A percentile compares a stretch with the other conserved stretches of the same genome.
Conservation (phyloP, 2,113 vertebrate species). For the zebrafish (Danio rerio) region DNA sequence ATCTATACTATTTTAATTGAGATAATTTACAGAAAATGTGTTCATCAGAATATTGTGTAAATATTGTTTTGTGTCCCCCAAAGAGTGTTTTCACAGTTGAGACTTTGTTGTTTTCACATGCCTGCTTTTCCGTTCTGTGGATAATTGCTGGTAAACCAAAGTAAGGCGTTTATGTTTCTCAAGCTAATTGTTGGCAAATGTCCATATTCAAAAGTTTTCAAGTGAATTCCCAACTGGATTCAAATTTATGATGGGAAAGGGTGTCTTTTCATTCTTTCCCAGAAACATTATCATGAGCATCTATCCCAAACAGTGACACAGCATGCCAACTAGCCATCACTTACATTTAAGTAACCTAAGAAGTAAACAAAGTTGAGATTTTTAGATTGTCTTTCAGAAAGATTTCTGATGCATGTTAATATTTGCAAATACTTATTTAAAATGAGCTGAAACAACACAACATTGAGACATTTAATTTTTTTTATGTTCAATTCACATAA, state of each 20-base stretch:
- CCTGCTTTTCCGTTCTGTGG: background rate
- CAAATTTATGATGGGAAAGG: slow-evolving; percentile 29
- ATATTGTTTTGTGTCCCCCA: slow-evolving; percentile 26
- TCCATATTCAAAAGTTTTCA: slow-evolving; percentile 29
- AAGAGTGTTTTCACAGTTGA: background rate
- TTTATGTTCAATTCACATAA: too few relatives aligned
- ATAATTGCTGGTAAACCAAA: background rate
- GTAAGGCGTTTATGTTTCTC: background rate
- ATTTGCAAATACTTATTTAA: too few relatives aligned
- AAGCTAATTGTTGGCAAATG: slow-evolving; percentile 34
- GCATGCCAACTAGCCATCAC: background rate
- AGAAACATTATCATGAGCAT: slow-evolving; percentile 26
- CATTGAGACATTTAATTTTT: too few relatives aligned
- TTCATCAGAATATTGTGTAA: background rate
- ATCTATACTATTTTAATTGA: background rate
- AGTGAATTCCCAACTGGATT: slow-evolving; percentile 31
- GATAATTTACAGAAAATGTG: background rate
- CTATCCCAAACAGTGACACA: background rate
- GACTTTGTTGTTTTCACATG: background rate
- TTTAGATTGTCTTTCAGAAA: background rate
- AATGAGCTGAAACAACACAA: too few relatives aligned
- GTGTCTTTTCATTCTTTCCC: slow-evolving; percentile 35
- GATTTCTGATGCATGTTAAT: background rate
- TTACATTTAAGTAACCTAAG: background rate
- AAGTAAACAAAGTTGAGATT: background rate